Base-by-base conservation (phyloP, 2,888 invertebrate genomes). In the Rutpela maculata region DNA sequence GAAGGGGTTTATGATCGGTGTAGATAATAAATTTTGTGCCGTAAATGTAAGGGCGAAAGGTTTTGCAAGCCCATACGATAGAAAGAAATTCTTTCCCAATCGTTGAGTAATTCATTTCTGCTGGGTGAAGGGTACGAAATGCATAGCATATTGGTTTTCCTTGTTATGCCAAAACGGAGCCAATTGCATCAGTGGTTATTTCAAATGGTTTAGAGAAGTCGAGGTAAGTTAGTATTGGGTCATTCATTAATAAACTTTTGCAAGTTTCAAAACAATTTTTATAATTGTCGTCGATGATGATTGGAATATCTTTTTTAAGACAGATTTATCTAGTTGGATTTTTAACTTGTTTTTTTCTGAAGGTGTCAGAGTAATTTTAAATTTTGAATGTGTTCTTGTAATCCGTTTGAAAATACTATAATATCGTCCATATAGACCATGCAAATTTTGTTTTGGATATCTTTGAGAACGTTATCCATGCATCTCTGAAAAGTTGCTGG, bases 1-100 rank as follows among this genome's bases (percentile, higher is more conserved):
- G 76, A 18, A 84, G 62, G 0, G 81, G 82, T 74, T 80, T 82
- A 43, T 83, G 84, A 62, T 84, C 82, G 1, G 80, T 82, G 65
- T 78, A 43, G 1, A 78, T 73, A 0, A 18, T 71, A 26, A 75
- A 75, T 17, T 75, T 75, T 35, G 31, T 60, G 11, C 62, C 71
- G 18, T 15, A 75, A 71, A 50, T 67, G 43, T 77, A 74, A 4
- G 71, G 78, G 17, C 75, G 17, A 35, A 57, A 78, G 22, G 59
- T 38, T 67, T 75, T 65, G 19, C 78, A 78, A 55, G 70, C 50
- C 17, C 70, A 63, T 6, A 78, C 56, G 17, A 76, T 76, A 18
- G 68, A 57, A 4, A 76, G 17, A 9, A 75, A 31, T 57, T 78
- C 76, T 12, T 74, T 73, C 22, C 74, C 69, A 0, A 70, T 78